Evolutionary conservation across 1,140 invertebrate species (phyloP).

Genomic region (Drosophila sechellia): DNA sequence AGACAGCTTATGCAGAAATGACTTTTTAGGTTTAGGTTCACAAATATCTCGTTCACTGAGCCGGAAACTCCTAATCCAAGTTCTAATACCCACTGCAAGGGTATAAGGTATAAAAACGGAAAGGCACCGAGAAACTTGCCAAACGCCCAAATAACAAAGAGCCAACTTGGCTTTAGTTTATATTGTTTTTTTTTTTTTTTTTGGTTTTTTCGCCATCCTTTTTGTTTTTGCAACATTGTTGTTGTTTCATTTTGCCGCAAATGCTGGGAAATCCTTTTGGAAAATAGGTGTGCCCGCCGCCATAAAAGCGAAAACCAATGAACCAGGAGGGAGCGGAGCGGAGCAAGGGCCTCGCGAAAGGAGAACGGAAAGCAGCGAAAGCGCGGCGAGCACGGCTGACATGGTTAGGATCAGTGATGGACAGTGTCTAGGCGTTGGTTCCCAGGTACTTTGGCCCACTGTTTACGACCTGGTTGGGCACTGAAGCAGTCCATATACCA

Average conservation of each 20-base stretch:
- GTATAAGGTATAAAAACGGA: conserved; percentile 47
- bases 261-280: conserved; percentile 72
- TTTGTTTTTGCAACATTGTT: conserved; percentile 51
- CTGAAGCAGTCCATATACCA: not conserved
- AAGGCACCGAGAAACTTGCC: conserved; percentile 42
- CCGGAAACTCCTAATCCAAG: conserved; percentile 47
- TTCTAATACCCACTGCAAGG: conserved; percentile 44
- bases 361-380: conserved; percentile 5
- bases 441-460: conserved; percentile 1
- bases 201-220: conserved; percentile 29
- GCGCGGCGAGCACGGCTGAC: conserved; percentile 22
- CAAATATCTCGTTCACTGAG: conserved; percentile 41
- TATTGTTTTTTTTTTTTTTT: not conserved
- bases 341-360: conserved; percentile 3
- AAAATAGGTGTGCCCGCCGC: conserved; percentile 71
- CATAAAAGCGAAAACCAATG: conserved; percentile 72
- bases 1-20: conserved; percentile 46
- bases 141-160: conserved; percentile 54
- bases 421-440: conserved; percentile 5
- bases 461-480: not conserved
- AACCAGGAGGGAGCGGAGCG: conserved; percentile 19
- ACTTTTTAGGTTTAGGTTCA: conserved; percentile 40
- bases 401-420: conserved; percentile 46
- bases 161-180: conserved; percentile 55
- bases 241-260: conserved; percentile 65